Percentiles rank a stretch among this genome's conserved stretches.
Conservation (phyloP, 2,888 invertebrate species). For the Ochropacha duplaris region DNA sequence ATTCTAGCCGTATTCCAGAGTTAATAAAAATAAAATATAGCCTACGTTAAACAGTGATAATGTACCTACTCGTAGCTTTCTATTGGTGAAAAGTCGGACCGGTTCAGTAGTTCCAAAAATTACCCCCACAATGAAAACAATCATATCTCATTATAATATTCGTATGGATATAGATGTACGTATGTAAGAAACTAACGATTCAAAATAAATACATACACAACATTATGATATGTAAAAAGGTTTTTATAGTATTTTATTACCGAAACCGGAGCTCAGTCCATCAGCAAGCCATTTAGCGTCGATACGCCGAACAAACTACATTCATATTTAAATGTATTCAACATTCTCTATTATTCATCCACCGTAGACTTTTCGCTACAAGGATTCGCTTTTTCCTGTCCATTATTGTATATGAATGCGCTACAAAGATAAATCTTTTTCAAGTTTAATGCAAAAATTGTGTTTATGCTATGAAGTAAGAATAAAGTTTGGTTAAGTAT, state of each 20-base stretch:
- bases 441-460: conserved; percentile 57
- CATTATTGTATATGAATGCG: conserved; percentile 46
- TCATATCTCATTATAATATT: no score
- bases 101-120: no score
- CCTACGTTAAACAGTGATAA: no score
- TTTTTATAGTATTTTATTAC: neutral
- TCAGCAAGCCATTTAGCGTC: conserved; percentile 21
- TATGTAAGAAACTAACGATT: neutral
- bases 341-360: conserved; percentile 40
- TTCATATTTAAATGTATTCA: conserved; percentile 50
- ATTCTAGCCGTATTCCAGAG: no score
- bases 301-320: conserved; percentile 29
- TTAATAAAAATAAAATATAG: no score
- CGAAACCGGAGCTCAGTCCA: neutral
- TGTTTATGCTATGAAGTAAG: conserved; percentile 36
- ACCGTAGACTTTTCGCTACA: conserved; percentile 44
- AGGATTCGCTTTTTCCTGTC: conserved; percentile 51
- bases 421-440: conserved; percentile 48
- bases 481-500: conserved; percentile 1
- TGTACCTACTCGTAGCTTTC: no score
- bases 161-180: no score
- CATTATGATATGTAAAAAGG: neutral
- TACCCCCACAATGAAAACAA: no score
- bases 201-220: neutral
- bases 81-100: no score